These are phyloP conservation scores for Pardalotus punctatus DNA, from an alignment of 2,113 vertebrate species.

Conservation along the genomic window DNA sequence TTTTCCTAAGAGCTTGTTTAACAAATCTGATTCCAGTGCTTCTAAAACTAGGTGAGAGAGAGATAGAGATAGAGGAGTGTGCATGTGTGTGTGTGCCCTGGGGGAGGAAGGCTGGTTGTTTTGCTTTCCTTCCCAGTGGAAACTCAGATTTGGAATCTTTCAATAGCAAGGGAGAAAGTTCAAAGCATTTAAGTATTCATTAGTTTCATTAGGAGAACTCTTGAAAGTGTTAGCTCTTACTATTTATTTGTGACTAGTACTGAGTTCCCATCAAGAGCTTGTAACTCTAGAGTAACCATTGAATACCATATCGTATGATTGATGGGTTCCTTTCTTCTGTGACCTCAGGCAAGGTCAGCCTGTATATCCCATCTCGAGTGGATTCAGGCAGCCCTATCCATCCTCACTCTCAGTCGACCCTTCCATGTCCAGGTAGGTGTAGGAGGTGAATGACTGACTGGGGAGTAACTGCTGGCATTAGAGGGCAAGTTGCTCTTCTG, in stretches of 20 bases:
- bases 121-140: not conserved
- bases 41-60: not conserved
- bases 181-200: not conserved
- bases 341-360: conserved; percentile 86
- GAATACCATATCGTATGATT: conserved; percentile 66
- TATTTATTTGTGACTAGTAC: not conserved
- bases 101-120: not conserved
- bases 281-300: conserved; percentile 49
- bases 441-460: conserved; percentile 62
- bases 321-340: conserved; percentile 83
- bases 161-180: not conserved
- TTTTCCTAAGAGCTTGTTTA: not conserved
- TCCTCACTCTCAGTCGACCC: conserved; percentile 82
- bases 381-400: conserved; percentile 83
- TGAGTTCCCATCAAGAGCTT: conserved; percentile 48
- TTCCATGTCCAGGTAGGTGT: conserved; percentile 83
- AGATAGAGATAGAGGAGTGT: not conserved
- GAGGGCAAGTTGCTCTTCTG: conserved; percentile 60
- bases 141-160: not conserved
- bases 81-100: not conserved
- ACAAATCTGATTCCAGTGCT: not conserved
- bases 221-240: not conserved
- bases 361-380: conserved; percentile 83
- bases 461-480: conserved; percentile 61
- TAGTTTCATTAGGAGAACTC: not conserved